phyloP scores from a whole-genome alignment of 2,113 vertebrate species.

The Nycticryphes semicollaris region DNA sequence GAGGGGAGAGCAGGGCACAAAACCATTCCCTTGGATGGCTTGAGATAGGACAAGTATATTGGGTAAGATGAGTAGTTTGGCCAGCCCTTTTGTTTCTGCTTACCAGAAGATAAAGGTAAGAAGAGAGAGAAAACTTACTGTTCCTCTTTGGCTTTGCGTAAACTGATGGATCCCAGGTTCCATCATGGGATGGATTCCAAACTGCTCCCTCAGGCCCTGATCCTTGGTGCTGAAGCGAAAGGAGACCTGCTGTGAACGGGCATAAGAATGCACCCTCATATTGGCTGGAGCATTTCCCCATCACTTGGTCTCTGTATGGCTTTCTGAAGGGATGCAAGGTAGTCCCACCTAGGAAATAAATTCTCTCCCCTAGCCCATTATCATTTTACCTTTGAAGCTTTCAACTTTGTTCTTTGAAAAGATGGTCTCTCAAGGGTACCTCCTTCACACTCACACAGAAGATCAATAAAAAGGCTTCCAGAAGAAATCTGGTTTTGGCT shows the following conservation, averaged over 20 bases:
- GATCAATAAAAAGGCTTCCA: background rate
- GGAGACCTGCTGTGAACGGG: background rate
- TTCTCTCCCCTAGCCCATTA: background rate
- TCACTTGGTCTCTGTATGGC: background rate
- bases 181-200: background rate
- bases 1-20: background rate
- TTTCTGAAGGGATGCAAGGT: background rate
- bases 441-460: background rate
- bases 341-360: background rate
- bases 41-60: background rate
- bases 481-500: background rate
- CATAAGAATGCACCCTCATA: background rate
- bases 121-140: background rate
- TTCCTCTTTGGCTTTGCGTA: background rate
- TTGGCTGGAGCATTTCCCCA: background rate
- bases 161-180: background rate
- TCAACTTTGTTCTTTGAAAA: background rate
- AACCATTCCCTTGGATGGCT: background rate
- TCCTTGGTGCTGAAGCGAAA: background rate
- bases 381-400: background rate
- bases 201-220: background rate
- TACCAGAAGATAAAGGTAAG: background rate
- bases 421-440: background rate
- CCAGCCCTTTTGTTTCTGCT: background rate
- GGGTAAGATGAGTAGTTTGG: background rate